Conservation (phyloP, 2,888 invertebrate species). For the Barypeithes pellucidus region DNA sequence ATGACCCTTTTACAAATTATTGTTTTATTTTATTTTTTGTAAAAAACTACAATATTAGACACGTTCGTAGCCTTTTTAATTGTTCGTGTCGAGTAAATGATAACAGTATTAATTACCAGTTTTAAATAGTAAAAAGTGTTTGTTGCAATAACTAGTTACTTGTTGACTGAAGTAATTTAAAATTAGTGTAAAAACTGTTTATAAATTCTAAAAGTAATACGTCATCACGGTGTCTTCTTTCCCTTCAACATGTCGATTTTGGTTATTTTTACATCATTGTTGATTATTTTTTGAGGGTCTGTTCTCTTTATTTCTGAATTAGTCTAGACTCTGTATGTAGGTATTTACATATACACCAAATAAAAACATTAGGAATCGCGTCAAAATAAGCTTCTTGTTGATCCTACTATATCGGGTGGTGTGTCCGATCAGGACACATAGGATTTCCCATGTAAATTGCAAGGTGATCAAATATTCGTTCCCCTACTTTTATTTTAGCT, state of each 20-base stretch:
- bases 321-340: too few relatives aligned
- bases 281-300: not conserved
- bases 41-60: not conserved
- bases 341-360: too few relatives aligned
- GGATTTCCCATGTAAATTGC: too few relatives aligned
- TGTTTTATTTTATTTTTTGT: not conserved
- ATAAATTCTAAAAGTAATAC: conserved; percentile 18
- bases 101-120: conserved; percentile 9
- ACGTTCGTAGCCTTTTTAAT: not conserved
- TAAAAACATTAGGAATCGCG: too few relatives aligned
- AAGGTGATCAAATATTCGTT: too few relatives aligned
- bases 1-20: too few relatives aligned
- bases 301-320: not conserved
- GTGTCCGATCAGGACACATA: too few relatives aligned
- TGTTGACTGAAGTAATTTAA: conserved; percentile 34
- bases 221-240: not conserved
- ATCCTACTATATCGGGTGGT: too few relatives aligned
- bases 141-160: conserved; percentile 35
- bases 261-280: not conserved
- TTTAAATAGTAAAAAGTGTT: conserved; percentile 17
- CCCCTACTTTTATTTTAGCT: too few relatives aligned
- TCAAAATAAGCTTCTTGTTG: too few relatives aligned
- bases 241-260: not conserved
- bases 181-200: conserved; percentile 13
- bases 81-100: conserved; percentile 7